These are phyloP conservation scores for Peromyscus attwateri DNA, from an alignment of 2,797 vertebrate genomes.

Conservation along the genomic window DNA sequence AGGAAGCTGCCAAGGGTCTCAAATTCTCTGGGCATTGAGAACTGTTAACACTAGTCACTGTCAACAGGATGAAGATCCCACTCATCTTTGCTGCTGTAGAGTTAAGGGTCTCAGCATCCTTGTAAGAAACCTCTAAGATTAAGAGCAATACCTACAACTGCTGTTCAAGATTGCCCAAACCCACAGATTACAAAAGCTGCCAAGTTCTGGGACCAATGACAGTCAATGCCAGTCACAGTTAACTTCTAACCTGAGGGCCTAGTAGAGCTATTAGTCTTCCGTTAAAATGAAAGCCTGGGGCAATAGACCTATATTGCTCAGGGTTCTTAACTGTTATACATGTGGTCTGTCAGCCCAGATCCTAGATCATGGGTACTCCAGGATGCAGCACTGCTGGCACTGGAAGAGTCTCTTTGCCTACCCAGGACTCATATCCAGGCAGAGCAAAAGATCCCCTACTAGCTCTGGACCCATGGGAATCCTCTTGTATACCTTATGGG, in stretches of 20 bases:
- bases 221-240: neutral
- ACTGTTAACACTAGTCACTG: neutral
- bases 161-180: neutral
- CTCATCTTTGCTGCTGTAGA: neutral
- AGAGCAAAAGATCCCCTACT: neutral
- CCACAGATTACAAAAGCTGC: neutral
- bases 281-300: neutral
- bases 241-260: neutral
- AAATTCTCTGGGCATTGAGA: neutral
- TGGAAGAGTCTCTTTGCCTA: neutral
- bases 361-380: neutral
- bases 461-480: neutral
- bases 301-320: neutral
- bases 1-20: neutral
- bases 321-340: neutral
- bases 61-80: neutral
- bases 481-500: neutral
- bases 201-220: no score
- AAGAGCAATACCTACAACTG: neutral
- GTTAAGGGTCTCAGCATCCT: neutral
- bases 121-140: neutral
- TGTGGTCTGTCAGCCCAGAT: neutral
- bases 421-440: neutral
- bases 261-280: neutral
- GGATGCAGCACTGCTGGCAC: neutral